Conservation (phyloP, 30 jellyfish, hydroid and myxozoan species). For the Hydractinia symbiolongicarpus region DNA sequence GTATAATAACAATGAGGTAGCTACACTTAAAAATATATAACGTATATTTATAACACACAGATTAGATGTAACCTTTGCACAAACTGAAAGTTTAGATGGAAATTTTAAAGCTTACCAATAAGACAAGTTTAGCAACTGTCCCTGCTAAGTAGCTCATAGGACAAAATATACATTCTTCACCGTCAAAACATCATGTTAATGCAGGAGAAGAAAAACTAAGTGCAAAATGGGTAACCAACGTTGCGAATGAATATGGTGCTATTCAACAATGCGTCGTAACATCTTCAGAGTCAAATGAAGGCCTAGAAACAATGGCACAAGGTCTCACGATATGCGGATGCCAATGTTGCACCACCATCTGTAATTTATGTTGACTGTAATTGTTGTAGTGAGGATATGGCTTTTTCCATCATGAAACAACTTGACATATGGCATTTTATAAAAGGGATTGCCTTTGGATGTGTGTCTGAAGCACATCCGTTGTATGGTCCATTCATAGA, state of each 20-base stretch:
- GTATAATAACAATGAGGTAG: too few relatives aligned
- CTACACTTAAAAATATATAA: too few relatives aligned
- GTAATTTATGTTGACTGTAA: conserved; percentile 48
- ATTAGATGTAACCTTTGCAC: too few relatives aligned
- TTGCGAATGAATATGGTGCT: conserved; percentile 73
- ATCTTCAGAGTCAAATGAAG: conserved; percentile 15
- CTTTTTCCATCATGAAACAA: not conserved
- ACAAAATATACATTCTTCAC: too few relatives aligned
- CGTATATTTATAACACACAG: too few relatives aligned
- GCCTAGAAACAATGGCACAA: conserved; percentile 27
- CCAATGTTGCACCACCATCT: conserved; percentile 27
- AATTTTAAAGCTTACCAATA: too few relatives aligned
- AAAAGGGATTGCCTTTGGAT: conserved; percentile 28
- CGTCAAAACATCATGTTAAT: too few relatives aligned
- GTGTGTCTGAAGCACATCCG: conserved; percentile 30
- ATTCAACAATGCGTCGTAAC: conserved; percentile 23
- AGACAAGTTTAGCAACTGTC: too few relatives aligned
- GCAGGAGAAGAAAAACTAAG: conserved; percentile 40
- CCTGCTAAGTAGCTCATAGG: too few relatives aligned
- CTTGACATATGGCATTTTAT: conserved; percentile 46
- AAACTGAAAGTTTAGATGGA: too few relatives aligned
- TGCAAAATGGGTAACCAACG: conserved; percentile 42
- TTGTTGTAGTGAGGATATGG: conserved; percentile 38
- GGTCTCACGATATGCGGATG: conserved; percentile 29
- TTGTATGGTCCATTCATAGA: conserved; percentile 24